These are phyloP conservation scores for Luperina testacea DNA, from an alignment of 2,888 invertebrate species.

Conservation along the genomic window DNA sequence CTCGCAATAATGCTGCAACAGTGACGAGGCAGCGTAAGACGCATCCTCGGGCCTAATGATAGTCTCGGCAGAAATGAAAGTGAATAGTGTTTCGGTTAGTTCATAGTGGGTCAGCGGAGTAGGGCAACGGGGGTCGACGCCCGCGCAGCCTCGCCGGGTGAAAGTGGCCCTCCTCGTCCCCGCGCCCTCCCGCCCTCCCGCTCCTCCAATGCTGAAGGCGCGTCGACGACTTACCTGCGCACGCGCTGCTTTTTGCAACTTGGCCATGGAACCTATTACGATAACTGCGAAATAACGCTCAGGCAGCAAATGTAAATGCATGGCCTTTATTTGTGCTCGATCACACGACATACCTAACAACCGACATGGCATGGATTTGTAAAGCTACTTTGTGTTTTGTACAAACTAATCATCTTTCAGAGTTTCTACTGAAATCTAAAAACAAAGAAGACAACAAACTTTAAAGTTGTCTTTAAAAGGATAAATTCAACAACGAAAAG, in stretches of 20 bases:
- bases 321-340: slow-evolving; percentile 83
- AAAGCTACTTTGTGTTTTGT: slow-evolving; percentile 22
- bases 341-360: slow-evolving; percentile 72
- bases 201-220: slow-evolving; percentile 79
- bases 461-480: neutral
- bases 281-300: slow-evolving; percentile 86
- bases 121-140: slow-evolving; percentile 88
- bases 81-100: slow-evolving; percentile 86
- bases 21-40: slow-evolving; percentile 75
- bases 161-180: slow-evolving; percentile 86
- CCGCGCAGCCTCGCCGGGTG: slow-evolving; percentile 89
- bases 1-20: slow-evolving; percentile 78
- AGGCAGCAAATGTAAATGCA: slow-evolving; percentile 85
- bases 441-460: neutral
- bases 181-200: slow-evolving; percentile 73
- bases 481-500: neutral
- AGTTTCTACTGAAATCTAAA: neutral
- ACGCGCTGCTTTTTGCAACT: slow-evolving; percentile 89
- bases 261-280: slow-evolving; percentile 89
- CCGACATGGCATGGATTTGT: slow-evolving; percentile 62
- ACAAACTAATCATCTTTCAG: neutral
- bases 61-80: slow-evolving; percentile 87
- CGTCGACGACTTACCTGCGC: slow-evolving; percentile 83
- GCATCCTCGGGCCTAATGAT: slow-evolving; percentile 86
- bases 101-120: slow-evolving; percentile 89